These are phyloP conservation scores for Microtus richardsoni DNA, from an alignment of 2,113 vertebrate genomes.

Conservation along the genomic window DNA sequence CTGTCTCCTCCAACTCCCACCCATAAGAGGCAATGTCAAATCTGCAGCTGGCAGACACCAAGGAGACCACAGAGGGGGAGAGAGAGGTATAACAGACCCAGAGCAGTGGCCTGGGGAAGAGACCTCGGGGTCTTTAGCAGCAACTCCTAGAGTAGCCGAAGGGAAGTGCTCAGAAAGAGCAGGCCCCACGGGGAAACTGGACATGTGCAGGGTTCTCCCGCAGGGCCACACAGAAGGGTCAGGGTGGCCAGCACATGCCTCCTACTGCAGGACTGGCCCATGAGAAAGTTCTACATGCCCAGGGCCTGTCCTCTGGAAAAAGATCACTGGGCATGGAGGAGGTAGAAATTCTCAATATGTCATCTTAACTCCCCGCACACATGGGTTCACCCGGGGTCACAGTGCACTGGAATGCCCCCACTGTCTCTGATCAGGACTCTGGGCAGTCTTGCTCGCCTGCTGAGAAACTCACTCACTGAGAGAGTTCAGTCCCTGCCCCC, in stretches of 20 bases:
- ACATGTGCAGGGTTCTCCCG: background rate
- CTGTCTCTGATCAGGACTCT: background rate
- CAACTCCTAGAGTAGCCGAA: background rate
- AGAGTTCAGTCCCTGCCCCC: background rate
- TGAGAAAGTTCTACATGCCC: accelerated
- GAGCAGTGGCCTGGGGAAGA: background rate
- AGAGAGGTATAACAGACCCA: background rate
- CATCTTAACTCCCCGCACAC: background rate
- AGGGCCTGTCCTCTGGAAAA: background rate
- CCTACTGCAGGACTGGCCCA: background rate
- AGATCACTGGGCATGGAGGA: background rate
- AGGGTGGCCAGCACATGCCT: background rate
- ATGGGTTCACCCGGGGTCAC: background rate
- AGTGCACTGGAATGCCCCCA: background rate
- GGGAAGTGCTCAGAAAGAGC: background rate
- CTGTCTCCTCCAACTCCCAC: background rate
- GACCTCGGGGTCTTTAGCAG: background rate
- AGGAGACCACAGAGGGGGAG: background rate
- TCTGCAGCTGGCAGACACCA: background rate
- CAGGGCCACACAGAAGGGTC: background rate
- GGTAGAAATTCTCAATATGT: background rate
- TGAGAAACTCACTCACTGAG: background rate
- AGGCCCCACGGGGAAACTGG: no score
- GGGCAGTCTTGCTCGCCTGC: background rate
- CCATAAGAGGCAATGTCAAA: background rate